Evolutionary conservation across 2,888 invertebrate genomes (phyloP).

Genomic region (Lycaena phlaeas): DNA sequence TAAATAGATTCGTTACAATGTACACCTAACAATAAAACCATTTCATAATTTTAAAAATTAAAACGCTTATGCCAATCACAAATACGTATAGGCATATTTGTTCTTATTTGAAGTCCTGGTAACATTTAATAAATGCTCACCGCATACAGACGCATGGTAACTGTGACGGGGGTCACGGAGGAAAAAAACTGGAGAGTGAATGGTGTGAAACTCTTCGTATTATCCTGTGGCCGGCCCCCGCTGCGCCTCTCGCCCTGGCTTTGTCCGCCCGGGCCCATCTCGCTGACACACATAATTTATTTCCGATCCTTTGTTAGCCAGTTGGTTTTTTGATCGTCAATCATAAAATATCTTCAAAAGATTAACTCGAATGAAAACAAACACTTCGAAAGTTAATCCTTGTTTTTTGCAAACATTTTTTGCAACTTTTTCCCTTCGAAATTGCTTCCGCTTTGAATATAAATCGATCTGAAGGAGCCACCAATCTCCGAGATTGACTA

Average conservation of each 20-base stretch:
- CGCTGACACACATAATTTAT: constrained; percentile 30
- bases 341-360: constrained; percentile 13
- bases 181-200: constrained; percentile 46
- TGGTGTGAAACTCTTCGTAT: constrained; percentile 54
- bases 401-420: constrained; percentile 2
- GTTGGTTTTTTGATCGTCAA: constrained; percentile 19
- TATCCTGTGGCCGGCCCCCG: constrained; percentile 43
- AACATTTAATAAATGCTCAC: too few species aligned
- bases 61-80: too few species aligned
- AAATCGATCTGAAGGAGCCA: constrained; percentile 28
- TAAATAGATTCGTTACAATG: too few species aligned
- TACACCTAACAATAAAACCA: too few species aligned
- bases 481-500: constrained; percentile 30
- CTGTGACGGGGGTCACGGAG: constrained; percentile 41
- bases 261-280: constrained; percentile 35
- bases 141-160: constrained; percentile 36
- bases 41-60: too few species aligned
- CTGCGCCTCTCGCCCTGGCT: constrained; percentile 40
- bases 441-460: constrained; percentile 42
- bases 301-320: constrained; percentile 26
- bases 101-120: too few species aligned
- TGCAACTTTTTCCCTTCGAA: constrained; percentile 13
- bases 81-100: too few species aligned
- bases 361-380: constrained; percentile 21
- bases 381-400: constrained; percentile 12